Evolutionary conservation across 2,113 vertebrate genomes (phyloP), one percentile per base, ranked within the genome.

Genomic region (Sigmodon hispidus): DNA sequence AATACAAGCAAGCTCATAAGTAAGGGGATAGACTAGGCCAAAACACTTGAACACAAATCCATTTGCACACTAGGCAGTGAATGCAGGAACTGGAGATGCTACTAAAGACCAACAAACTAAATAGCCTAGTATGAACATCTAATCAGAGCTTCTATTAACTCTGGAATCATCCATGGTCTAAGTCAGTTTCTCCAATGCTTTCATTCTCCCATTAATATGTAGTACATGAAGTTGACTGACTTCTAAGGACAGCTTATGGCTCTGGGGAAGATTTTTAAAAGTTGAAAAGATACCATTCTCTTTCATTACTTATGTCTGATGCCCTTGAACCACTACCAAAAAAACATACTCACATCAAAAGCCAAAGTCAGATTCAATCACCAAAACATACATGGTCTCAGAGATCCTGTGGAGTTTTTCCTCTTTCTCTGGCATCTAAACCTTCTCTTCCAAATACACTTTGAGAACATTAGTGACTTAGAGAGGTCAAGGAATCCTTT

Each of bases 321-420:
- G 40, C 59, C 81, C 76, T 88, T 55, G 70, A 90, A 90, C 59
- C 45, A 90, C 34, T 26, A 85, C 84, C 17, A 65, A 77, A 87
- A 48, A 87, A 45, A 50, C 50, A 91, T 86, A 87, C 59, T 85
- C 52, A 69, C 67, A 85, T 76, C 80, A 77, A 95, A 97, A 70
- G 83, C 52, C 93, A 90, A 67, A 70, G 70, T 93, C 75, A 76
- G 92, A 97, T 81, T 96, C 85, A 59, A 63, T 88, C 63, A 88
- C 59, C 87, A 19, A 94, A 61, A 91, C 55, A 16, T 80, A 90
- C 11, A 45, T 1, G 2, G 15, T 83, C 29, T 59, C 52, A 12
- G 87, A 2, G 40, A 95, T 43, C 67, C 75, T 34, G 29, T 11
- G 3, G 43, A 31, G 80, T 67, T 73, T 50, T 50, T 48, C 50